Base-by-base conservation (phyloP, 1,140 invertebrate genomes). In the Calephelis virginiensis region DNA sequence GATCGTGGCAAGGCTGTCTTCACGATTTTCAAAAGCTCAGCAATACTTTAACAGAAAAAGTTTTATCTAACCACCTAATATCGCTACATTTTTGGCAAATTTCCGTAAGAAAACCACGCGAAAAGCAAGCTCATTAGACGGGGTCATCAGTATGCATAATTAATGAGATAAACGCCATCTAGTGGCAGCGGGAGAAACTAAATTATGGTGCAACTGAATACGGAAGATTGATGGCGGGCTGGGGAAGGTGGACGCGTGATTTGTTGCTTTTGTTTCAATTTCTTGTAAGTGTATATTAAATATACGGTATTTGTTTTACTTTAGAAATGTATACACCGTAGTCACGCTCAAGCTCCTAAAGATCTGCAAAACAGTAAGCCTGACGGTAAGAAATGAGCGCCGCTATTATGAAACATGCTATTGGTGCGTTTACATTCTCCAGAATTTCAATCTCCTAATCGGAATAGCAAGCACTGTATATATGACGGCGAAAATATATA, bases 91-190 rank as follows among this genome's bases (percentile, higher is more conserved):
- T 49, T 62, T 63, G 68, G 64, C 65, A 73, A 71, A 73, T 69
- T 80, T 83, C 81, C 77, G 74, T 74, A 81, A 82, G 84, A 82
- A 28, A 83, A 80, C 73, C 77, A 60, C 63, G 67, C 59, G 71
- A 56, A 43, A 74, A 78, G 68, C 79, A n/a, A 59, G 56, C 83
- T 92, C 91, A 92, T 92, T 93, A 92, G 78, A 66, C 72, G 69
- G 71, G 91, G 91, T 92, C 92, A 92, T 92, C 92, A 92, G 92
- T 92, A 93, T 93, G 89, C 92, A 93, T 93, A 93, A 93, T 91
- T 84, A 91, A 93, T 93, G 81, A 92, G 89, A 71, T 76, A 64
- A 73, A 75, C 79, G 82, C 88, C 88, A 88, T 81, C 85, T 86
- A 82, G 73, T 74, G 72, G 74, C 63, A 62, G 63, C 67, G 67